phyloP scores from a whole-genome alignment of 2,888 invertebrate species.

The Andrena marginata region DNA sequence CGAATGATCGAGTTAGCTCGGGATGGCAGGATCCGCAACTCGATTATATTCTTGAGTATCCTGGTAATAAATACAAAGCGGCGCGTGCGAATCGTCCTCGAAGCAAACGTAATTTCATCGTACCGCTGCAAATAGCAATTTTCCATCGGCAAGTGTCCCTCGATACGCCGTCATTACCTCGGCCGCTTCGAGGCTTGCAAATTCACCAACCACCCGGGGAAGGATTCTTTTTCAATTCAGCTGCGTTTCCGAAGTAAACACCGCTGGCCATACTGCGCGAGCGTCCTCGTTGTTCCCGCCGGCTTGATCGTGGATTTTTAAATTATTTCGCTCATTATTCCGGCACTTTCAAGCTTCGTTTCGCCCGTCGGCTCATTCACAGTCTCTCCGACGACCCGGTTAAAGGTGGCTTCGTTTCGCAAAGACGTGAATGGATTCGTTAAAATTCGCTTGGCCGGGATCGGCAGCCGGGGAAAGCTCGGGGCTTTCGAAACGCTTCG shows the following conservation, averaged over 20 bases:
- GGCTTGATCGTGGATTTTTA: neutral
- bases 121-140: neutral
- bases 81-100: conserved; percentile 1
- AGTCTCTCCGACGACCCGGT: neutral
- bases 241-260: neutral
- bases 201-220: neutral
- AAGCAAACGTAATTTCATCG: conserved; percentile 26
- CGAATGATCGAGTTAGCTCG: conserved; percentile 38
- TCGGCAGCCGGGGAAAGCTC: neutral
- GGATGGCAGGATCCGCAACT: conserved; percentile 39
- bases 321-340: conserved; percentile 12
- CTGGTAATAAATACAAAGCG: conserved; percentile 31
- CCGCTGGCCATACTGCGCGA: neutral
- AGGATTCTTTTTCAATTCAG: neutral
- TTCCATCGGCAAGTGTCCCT: neutral
- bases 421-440: conserved; percentile 21
- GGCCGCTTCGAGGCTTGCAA: too few relatives aligned
- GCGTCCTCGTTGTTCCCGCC: neutral
- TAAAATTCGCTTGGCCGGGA: conserved; percentile 12
- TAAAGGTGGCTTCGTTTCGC: conserved; percentile 6
- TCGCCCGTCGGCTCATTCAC: neutral
- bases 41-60: conserved; percentile 50
- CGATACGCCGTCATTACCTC: conserved; percentile 2
- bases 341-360: neutral
- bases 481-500: conserved; percentile 18